Evolutionary conservation across 64 coral and sea anemone genomes (phyloP), one percentile per base, ranked within the genome.

Genomic region (Acropora yongei): DNA sequence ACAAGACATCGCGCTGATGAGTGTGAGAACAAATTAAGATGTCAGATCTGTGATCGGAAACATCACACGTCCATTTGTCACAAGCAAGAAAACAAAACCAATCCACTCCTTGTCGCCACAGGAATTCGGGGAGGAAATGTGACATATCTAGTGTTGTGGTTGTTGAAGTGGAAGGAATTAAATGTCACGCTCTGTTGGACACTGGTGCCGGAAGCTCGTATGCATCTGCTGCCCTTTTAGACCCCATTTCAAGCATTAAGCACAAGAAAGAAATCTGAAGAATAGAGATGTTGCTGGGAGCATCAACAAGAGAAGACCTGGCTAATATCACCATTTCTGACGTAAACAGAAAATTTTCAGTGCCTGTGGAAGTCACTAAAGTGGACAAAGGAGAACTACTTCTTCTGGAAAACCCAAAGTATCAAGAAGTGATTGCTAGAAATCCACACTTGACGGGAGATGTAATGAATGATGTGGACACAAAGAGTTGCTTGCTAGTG

Each of bases 371-470:
- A 78, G 93, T 94, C 14, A 89, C 58, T 8, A 63, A 63, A 63
- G 93, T 94, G 43, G 46, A 94, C 58, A 82, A 78, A 89, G 48
- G 69, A 86, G 57, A 94, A 73, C 87, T 94, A 16, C 47, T 94
- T 66, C 14, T 82, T 50, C 68, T 94, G 14, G 93, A 84, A 9
- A 94, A 89, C 44, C 91, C 91, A 8, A 57, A 81, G 14, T 93
- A 88, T 19, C 20, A 74, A 60, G 77, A 93, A 47, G 41, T 81
- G 73, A 80, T 88, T 41, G 74, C 72, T 2, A 60, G 30, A 12
- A 74, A 93, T 19, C 16, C 72, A 8, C 76, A 93, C 45, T 13
- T 93, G 49, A 2, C 46, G 6, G 76, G 86, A 79, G 75, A 88
- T 11, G n/a, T 69, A 13, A 82, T 81, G 76, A 40, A 80, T 44